These are phyloP conservation scores for Pachydiplax longipennis DNA, from an alignment of 2,888 invertebrate species.

Conservation along the genomic window DNA sequence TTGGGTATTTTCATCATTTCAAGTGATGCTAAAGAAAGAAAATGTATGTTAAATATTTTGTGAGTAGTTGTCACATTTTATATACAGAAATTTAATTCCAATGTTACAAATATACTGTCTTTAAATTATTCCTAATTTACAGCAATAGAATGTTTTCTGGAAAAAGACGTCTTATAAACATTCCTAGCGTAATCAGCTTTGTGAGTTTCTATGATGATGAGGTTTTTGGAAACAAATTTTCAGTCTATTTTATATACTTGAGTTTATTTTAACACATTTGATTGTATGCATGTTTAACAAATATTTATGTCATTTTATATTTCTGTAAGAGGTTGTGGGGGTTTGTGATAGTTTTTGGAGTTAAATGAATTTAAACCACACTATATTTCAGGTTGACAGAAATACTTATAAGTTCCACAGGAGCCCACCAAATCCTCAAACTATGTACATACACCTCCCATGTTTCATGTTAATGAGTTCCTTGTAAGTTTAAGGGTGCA, in stretches of 20 bases:
- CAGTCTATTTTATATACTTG: not conserved
- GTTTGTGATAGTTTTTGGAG: not conserved
- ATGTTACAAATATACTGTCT: not conserved
- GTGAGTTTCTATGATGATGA: not conserved
- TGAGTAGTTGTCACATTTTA: not conserved
- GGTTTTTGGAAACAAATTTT: not conserved
- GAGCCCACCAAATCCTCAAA: slow-evolving; percentile 6
- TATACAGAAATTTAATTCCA: not conserved
- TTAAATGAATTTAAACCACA: not conserved
- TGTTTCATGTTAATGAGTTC: not conserved
- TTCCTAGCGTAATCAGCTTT: not conserved
- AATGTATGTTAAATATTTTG: not conserved
- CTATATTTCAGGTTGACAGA: slow-evolving; percentile 10
- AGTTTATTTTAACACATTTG: not conserved
- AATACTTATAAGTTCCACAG: not conserved
- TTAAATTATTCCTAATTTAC: not conserved
- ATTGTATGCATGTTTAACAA: slow-evolving; percentile 1
- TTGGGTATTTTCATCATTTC: not conserved
- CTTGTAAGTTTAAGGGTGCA: slow-evolving; percentile 36
- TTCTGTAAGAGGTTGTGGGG: not conserved
- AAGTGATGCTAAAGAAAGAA: not conserved
- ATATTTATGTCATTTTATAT: not conserved
- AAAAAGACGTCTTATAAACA: not conserved
- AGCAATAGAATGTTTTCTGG: not conserved
- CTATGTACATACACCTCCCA: slow-evolving; percentile 14